phyloP scores from a whole-genome alignment of 2,888 invertebrate species.

The Teleogryllus oceanicus region DNA sequence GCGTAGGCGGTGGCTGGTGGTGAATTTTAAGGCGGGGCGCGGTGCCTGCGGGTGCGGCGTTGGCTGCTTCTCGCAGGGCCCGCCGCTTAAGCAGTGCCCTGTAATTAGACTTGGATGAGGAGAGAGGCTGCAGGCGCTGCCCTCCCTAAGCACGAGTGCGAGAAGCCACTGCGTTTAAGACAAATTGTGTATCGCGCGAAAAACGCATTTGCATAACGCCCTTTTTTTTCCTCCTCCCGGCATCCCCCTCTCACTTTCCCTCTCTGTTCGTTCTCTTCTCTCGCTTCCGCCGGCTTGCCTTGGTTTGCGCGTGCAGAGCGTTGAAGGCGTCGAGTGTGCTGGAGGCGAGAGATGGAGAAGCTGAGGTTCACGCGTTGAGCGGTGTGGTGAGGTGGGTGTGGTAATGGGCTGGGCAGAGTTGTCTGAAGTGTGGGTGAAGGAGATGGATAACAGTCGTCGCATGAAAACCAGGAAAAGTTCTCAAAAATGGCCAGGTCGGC shows the following conservation, averaged over 20 bases:
- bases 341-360: too few relatives aligned
- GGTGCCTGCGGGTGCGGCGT: not conserved
- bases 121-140: not conserved
- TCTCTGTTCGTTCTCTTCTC: not conserved
- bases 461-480: too few relatives aligned
- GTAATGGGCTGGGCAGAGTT: too few relatives aligned
- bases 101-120: slow-evolving; percentile 7
- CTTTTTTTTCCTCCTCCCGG: not conserved
- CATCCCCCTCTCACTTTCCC: not conserved
- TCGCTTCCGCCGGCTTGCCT: too few relatives aligned
- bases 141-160: not conserved
- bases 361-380: too few relatives aligned
- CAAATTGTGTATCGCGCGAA: slow-evolving; percentile 18
- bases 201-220: slow-evolving; percentile 9
- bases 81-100: not conserved
- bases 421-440: too few relatives aligned
- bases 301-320: too few relatives aligned
- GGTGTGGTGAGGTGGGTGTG: too few relatives aligned
- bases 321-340: too few relatives aligned
- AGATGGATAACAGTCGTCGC: too few relatives aligned
- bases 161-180: slow-evolving; percentile 5
- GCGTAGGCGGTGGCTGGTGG: not conserved
- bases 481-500: too few relatives aligned
- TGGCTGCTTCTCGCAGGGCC: not conserved
- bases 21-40: slow-evolving; percentile 7